A percentile compares a stretch with the other conserved stretches of the same genome.
phyloP scores from a whole-genome alignment of 2,888 invertebrate species.

The Sarcophaga variegata region DNA sequence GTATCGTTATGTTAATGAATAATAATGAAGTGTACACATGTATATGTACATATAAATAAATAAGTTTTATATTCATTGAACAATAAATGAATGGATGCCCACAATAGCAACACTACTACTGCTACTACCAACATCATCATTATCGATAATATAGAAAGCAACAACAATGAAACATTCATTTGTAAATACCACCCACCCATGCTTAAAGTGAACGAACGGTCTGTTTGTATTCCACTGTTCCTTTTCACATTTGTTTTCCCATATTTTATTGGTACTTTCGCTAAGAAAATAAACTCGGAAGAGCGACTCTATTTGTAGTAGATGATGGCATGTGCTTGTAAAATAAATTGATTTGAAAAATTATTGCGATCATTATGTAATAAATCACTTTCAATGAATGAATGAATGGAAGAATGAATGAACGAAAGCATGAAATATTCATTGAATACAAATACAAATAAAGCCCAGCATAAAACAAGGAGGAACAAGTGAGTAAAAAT shows the following conservation, averaged over 20 bases:
- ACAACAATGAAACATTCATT: not conserved
- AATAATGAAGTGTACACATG: constrained; percentile 15
- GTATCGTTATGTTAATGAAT: constrained; percentile 4
- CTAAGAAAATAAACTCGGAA: not conserved
- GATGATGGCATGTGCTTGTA: not conserved
- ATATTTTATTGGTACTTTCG: not conserved
- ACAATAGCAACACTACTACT: constrained; percentile 3
- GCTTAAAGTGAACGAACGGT: not conserved
- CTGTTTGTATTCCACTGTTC: not conserved
- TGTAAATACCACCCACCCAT: not conserved
- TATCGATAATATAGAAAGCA: not conserved
- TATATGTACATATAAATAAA: not conserved
- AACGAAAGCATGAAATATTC: constrained; percentile 37
- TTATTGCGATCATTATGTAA: constrained; percentile 43
- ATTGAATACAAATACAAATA: constrained; percentile 23
- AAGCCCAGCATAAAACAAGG: not conserved
- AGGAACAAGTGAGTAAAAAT: not conserved
- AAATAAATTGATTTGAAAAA: constrained; percentile 37
- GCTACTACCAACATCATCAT: not conserved
- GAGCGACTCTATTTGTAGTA: not conserved
- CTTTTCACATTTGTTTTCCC: not conserved
- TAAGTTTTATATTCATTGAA: constrained; percentile 16
- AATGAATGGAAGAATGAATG: not conserved
- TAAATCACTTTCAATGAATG: constrained; percentile 54
- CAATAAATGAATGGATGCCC: constrained; percentile 1